A percentile compares a stretch with the other conserved stretches of the same genome.
Conservation (phyloP, 1,140 invertebrate species). For the Drosophila albomicans region DNA sequence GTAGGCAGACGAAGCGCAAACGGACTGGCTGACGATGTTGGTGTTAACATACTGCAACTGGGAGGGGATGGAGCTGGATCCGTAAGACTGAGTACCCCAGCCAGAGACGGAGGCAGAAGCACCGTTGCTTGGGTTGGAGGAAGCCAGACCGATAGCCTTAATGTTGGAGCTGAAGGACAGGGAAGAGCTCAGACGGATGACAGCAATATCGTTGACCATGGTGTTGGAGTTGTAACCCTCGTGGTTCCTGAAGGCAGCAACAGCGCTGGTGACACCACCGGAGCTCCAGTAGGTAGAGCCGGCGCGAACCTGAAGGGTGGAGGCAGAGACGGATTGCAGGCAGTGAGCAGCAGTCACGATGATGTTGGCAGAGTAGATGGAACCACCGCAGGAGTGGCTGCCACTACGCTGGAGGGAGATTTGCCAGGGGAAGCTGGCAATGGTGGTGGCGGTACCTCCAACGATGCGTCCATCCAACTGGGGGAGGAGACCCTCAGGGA, state of each 20-base stretch:
- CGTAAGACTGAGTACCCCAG: conserved; percentile 80
- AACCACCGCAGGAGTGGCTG: conserved; percentile 86
- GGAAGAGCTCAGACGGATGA: conserved; percentile 82
- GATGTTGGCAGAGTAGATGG: conserved; percentile 85
- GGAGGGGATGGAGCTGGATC: conserved; percentile 43
- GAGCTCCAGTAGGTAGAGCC: conserved; percentile 59
- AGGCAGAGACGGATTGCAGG: conserved; percentile 77
- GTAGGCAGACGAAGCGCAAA: conserved; percentile 40
- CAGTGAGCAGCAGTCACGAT: conserved; percentile 88
- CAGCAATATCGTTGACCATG: conserved; percentile 85
- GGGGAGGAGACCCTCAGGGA: conserved; percentile 67
- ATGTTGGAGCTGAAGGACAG: conserved; percentile 75
- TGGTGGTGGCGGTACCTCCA: conserved; percentile 85
- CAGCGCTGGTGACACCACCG: conserved; percentile 44
- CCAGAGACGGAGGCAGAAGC: conserved; percentile 81
- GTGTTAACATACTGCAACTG: conserved; percentile 58
- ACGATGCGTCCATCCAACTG: conserved; percentile 85
- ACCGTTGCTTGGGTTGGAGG: conserved; percentile 51
- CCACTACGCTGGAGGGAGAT: conserved; percentile 85
- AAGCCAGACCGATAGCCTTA: conserved; percentile 70
- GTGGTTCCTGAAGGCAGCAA: conserved; percentile 55
- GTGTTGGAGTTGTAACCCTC: conserved; percentile 65
- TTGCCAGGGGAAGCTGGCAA: conserved; percentile 86
- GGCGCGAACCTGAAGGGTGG: conserved; percentile 51
- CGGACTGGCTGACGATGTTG: conserved; percentile 34